These are phyloP conservation scores for Campylorhamphus procurvoides DNA, from an alignment of 2,113 vertebrate genomes.

Conservation along the genomic window DNA sequence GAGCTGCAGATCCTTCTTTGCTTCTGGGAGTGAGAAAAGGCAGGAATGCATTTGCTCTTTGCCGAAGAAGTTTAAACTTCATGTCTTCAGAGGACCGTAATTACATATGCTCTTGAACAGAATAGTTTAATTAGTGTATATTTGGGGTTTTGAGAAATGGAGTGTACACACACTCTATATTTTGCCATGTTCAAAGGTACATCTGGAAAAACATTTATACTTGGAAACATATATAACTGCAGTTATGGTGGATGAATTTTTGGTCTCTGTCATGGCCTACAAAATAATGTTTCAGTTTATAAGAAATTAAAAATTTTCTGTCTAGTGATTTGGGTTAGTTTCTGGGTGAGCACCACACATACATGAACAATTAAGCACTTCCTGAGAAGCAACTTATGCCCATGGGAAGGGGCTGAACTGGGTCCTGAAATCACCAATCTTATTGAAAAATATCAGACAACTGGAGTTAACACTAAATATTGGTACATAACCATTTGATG, in stretches of 20 bases:
- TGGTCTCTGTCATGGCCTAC: not conserved
- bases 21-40: not conserved
- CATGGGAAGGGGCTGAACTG: not conserved
- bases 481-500: not conserved
- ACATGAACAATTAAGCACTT: not conserved
- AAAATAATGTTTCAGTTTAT: not conserved
- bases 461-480: not conserved
- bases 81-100: accelerated
- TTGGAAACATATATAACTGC: not conserved
- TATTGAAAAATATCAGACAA: not conserved
- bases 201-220: not conserved
- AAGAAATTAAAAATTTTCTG: not conserved
- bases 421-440: not conserved
- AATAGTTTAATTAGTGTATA: not conserved
- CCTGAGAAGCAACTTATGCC: not conserved
- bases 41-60: not conserved
- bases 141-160: not conserved
- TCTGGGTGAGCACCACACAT: not conserved
- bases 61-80: not conserved
- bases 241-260: not conserved
- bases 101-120: not conserved
- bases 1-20: not conserved
- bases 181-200: not conserved
- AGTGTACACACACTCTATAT: not conserved
- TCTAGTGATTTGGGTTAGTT: not conserved